Evolutionary conservation across 92 coral and sea anemone species (phyloP).

Genomic region (Isaurus tuberculatus): DNA sequence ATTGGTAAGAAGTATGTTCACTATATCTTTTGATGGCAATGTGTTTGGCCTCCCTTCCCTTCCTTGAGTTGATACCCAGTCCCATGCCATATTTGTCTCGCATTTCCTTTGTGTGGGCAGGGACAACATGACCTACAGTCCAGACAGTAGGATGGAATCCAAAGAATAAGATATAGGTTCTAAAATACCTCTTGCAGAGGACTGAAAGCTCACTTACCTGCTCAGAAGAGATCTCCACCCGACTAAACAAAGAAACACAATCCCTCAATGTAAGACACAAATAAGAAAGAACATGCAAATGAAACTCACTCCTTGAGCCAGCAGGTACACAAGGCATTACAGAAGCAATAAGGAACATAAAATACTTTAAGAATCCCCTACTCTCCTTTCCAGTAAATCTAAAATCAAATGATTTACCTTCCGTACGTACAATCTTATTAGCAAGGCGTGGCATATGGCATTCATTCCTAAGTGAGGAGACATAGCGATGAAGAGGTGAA

Average conservation of each 20-base stretch:
- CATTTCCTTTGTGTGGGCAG: constrained; percentile 53
- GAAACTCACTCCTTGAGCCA: constrained; percentile 29
- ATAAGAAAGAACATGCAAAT: constrained; percentile 35
- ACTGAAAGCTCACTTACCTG: constrained; percentile 29
- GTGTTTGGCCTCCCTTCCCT: constrained; percentile 74
- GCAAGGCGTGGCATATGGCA: constrained; percentile 32
- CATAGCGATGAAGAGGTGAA: constrained; percentile 23
- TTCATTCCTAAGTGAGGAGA: constrained; percentile 27
- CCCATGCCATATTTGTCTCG: constrained; percentile 50
- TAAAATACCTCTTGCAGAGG: constrained; percentile 34
- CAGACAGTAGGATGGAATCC: constrained; percentile 46
- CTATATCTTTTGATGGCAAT: constrained; percentile 54
- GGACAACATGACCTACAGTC: constrained; percentile 50
- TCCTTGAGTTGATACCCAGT: constrained; percentile 54
- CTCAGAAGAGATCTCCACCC: constrained; percentile 21
- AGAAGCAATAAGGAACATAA: constrained; percentile 26
- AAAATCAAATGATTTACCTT: constrained; percentile 10
- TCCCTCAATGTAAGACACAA: constrained; percentile 41
- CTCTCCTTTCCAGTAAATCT: constrained; percentile 28
- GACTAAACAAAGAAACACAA: constrained; percentile 49
- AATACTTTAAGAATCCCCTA: constrained; percentile 16
- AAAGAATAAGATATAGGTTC: constrained; percentile 46
- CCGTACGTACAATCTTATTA: constrained; percentile 12
- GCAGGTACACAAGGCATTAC: constrained; percentile 22
- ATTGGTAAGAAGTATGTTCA: constrained; percentile 53